A percentile compares a stretch with the other conserved stretches of the same genome.
phyloP scores from a whole-genome alignment of 2,113 vertebrate species.

The Spilogale gracilis region DNA sequence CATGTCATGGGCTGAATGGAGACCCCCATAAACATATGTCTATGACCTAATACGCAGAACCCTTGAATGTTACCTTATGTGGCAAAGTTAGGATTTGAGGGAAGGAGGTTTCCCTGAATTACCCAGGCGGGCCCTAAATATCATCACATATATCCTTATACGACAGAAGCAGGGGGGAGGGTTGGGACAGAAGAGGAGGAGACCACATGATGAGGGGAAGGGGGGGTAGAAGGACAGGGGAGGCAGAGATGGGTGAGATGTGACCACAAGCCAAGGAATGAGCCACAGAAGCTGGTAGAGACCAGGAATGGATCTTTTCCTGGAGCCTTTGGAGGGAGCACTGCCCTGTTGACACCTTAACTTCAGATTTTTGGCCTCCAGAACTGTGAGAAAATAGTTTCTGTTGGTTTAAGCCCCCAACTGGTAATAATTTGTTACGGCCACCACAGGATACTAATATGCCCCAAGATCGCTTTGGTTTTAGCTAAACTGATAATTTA shows the following conservation, averaged over 20 bases:
- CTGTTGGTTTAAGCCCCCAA: neutral
- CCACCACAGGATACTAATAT: neutral
- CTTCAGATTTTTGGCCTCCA: neutral
- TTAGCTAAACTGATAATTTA: neutral
- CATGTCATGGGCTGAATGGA: neutral
- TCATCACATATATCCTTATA: neutral
- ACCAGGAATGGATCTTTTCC: too few relatives aligned
- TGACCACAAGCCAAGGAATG: neutral
- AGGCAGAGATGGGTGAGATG: neutral
- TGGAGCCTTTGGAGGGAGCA: too few relatives aligned
- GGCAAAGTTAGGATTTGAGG: neutral
- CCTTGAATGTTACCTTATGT: fast-evolving
- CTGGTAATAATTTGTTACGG: neutral
- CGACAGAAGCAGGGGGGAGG: neutral
- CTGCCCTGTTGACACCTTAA: neutral
- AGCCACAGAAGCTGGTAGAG: neutral
- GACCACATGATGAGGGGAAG: fast-evolving
- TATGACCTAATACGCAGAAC: neutral
- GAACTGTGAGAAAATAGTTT: neutral
- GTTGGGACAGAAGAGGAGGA: neutral
- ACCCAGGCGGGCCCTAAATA: neutral
- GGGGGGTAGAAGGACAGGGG: fast-evolving
- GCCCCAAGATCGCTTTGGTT: neutral
- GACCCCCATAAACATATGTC: neutral
- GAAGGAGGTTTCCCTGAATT: neutral